phyloP scores from a whole-genome alignment of 2,888 invertebrate species.

The Yponomeuta evonymella region DNA sequence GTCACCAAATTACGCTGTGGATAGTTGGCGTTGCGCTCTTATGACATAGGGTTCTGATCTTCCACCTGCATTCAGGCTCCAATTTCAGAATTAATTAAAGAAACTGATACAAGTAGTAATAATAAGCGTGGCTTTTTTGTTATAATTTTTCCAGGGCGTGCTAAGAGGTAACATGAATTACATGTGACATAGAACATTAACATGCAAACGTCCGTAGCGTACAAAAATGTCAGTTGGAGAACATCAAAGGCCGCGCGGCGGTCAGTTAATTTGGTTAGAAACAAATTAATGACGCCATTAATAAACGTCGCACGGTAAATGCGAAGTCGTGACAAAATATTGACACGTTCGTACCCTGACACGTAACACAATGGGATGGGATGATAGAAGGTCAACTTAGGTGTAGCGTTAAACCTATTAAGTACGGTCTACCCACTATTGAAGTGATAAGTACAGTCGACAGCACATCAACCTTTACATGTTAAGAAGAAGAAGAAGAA shows the following conservation, averaged over 20 bases:
- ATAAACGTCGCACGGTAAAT: slow-evolving; percentile 58
- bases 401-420: too few species aligned
- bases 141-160: too few species aligned
- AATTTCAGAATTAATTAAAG: too few species aligned
- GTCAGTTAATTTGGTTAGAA: slow-evolving; percentile 64
- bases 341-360: slow-evolving; percentile 47
- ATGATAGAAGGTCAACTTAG: slow-evolving; percentile 29
- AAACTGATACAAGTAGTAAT: too few species aligned
- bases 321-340: slow-evolving; percentile 73
- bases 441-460: neutral
- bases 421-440: neutral
- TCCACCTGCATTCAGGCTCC: too few species aligned
- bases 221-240: slow-evolving; percentile 37
- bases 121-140: too few species aligned
- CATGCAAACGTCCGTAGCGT: neutral
- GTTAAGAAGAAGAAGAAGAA: too few species aligned
- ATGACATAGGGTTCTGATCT: too few species aligned
- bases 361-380: slow-evolving; percentile 43
- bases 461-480: too few species aligned
- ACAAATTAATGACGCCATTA: slow-evolving; percentile 68
- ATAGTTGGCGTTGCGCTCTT: too few species aligned
- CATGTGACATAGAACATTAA: neutral
- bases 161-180: too few species aligned
- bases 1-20: too few species aligned
- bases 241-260: slow-evolving; percentile 55